phyloP scores from a whole-genome alignment of 2,113 vertebrate genomes.

The Archocentrus centrarchus region DNA sequence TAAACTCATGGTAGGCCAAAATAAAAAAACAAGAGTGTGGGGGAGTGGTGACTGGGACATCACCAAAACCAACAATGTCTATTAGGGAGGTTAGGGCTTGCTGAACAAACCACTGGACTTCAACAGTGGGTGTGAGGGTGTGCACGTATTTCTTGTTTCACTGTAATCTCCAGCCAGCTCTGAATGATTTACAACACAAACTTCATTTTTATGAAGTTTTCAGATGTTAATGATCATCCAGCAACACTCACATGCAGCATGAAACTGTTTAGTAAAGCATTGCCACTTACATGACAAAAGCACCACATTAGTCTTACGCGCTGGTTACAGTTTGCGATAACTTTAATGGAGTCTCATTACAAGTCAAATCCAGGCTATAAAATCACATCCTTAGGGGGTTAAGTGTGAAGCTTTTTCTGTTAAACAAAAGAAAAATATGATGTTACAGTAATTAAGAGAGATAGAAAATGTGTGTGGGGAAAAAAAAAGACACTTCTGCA shows the following conservation, averaged over 20 bases:
- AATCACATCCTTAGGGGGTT: not conserved
- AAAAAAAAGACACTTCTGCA: not conserved
- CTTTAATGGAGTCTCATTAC: constrained; percentile 6
- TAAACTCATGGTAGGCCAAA: not conserved
- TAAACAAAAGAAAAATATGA: not conserved
- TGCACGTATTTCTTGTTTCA: not conserved
- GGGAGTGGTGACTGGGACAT: not conserved
- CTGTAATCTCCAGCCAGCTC: not conserved
- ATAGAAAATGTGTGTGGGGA: not conserved
- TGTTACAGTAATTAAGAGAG: constrained; percentile 6
- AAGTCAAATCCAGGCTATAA: not conserved
- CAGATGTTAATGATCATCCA: not conserved
- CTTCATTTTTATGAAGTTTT: not conserved
- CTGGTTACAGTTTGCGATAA: not conserved
- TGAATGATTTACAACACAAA: constrained; percentile 5
- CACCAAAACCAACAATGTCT: not conserved
- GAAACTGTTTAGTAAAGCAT: not conserved
- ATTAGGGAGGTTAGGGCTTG: not conserved
- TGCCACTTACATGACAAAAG: not conserved
- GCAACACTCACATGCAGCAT: not conserved
- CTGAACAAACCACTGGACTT: not conserved
- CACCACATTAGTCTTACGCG: not conserved
- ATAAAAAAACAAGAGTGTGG: not conserved
- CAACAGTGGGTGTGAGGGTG: not conserved
- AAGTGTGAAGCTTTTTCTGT: not conserved